Evolutionary conservation across 2,888 invertebrate genomes (phyloP), one percentile per base, ranked within the genome.

Genomic region (Blera fallax): DNA sequence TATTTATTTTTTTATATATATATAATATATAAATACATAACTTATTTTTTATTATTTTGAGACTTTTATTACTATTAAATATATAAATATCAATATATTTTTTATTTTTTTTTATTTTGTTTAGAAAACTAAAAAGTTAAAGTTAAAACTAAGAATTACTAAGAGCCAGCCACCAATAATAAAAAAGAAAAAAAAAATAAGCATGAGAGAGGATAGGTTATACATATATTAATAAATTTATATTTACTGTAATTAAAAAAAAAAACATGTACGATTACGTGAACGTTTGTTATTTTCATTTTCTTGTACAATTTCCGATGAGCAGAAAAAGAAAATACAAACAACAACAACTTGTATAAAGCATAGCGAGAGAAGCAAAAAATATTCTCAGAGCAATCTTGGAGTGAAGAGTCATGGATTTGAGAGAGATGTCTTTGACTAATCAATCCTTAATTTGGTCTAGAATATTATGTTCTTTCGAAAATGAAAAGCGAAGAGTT

Each of bases 41-140:
- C 58, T 83, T 78, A 83, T 83, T 83, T 58, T 78, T 83, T 83
- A 78, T 83, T 70, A 62, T 83, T 83, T 83, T 83, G 73, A 83
- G 60, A 78, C 67, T 78, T 62, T 73, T 37, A 60, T 76, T 58
- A 80, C 56, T 56, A 43, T 72, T 62, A 58, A 67, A 58, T 74
- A 81, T 74, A 72, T 45, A 58, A 21, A 69, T 45, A 80, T 45
- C 54, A 60, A 69, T 32, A 69, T 77, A 67, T 48, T 62, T 78
- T 72, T 77, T 60, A 70, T 64, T 58, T 48, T 50, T 67, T 65
- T 60, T 67, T 67, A 52, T 74, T 81, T 81, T 81, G 43, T 65
- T 80, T 64, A 18, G 32, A 32, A 34, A 50, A 34, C 27, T 40
- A 62, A 43, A 43, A 34, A 34, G 50, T 43, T 67, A 73, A 43